phyloP scores from a whole-genome alignment of 2,113 vertebrate species.

The Catagonus wagneri region DNA sequence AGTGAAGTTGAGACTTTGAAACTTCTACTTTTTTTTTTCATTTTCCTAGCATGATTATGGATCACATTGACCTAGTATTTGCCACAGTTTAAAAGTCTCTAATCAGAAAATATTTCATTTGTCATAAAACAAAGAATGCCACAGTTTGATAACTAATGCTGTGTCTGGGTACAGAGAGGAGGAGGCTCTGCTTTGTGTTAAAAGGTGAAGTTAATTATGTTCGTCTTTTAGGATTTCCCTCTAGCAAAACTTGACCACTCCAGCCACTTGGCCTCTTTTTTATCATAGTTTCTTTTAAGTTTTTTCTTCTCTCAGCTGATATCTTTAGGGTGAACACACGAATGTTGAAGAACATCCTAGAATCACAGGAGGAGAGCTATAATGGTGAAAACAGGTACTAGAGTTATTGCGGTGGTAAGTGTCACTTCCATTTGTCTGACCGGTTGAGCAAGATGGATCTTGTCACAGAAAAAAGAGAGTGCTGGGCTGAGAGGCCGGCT shows the following conservation, averaged over 20 bases:
- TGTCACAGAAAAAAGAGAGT: neutral
- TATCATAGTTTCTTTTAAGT: neutral
- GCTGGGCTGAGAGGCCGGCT: neutral
- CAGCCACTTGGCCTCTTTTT: neutral
- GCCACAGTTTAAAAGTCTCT: neutral
- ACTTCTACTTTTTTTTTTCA: neutral
- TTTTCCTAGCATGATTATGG: neutral
- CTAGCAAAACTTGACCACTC: rapidly evolving
- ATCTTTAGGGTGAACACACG: neutral
- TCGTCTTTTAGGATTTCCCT: neutral
- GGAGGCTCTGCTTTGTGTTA: neutral
- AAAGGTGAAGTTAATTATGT: neutral
- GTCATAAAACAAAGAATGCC: neutral
- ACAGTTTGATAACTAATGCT: neutral
- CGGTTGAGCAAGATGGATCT: neutral
- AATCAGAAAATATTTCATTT: neutral
- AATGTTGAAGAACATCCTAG: slow-evolving; percentile 6
- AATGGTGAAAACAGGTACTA: neutral
- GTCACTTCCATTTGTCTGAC: neutral
- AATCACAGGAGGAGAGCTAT: neutral
- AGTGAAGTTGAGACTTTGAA: neutral
- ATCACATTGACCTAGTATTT: neutral
- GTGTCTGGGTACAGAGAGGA: neutral
- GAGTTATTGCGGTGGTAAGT: neutral
- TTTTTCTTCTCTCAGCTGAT: neutral